A percentile compares a stretch with the other conserved stretches of the same genome.
Conservation (phyloP, 1,140 invertebrate species). For the Caenorhabditis latens region DNA sequence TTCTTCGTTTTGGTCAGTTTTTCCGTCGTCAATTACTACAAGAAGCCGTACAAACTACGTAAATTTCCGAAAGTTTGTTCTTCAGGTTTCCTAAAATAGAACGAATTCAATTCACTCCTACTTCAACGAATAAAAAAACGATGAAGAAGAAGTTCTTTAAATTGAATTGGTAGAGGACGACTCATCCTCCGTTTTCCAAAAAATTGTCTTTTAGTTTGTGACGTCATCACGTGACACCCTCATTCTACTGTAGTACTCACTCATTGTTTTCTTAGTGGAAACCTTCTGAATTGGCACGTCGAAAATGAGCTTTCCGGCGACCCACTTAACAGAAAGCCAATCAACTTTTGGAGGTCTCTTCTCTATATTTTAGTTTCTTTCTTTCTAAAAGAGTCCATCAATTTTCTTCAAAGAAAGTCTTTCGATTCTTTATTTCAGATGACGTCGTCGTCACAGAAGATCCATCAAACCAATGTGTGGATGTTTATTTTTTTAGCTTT, state of each 20-base stretch:
- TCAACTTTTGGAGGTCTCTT: slow-evolving; percentile 8
- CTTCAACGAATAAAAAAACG: slow-evolving; percentile 14
- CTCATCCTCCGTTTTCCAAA: neutral
- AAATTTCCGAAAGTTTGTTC: neutral
- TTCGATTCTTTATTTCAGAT: neutral
- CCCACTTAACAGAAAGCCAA: slow-evolving; percentile 28
- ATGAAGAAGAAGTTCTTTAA: slow-evolving; percentile 20
- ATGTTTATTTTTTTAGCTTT: slow-evolving; percentile 27
- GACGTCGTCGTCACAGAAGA: slow-evolving; percentile 8
- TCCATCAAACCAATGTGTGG: slow-evolving; percentile 24
- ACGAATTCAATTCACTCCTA: neutral
- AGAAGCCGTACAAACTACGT: neutral
- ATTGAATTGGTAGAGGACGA: neutral
- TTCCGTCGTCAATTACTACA: neutral
- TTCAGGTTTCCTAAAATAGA: slow-evolving; percentile 24
- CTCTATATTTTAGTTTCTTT: neutral
- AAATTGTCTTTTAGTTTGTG: neutral
- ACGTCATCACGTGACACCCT: neutral
- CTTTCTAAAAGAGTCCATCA: slow-evolving; percentile 4
- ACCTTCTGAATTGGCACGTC: neutral
- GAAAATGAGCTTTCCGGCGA: neutral
- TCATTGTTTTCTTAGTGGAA: neutral
- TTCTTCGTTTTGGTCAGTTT: neutral
- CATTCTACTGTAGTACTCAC: neutral
- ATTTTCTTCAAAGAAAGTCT: slow-evolving; percentile 11